A percentile compares a stretch with the other conserved stretches of the same genome.
Conservation (phyloP, 2,888 invertebrate genomes). For the Pollenia amentaria region DNA sequence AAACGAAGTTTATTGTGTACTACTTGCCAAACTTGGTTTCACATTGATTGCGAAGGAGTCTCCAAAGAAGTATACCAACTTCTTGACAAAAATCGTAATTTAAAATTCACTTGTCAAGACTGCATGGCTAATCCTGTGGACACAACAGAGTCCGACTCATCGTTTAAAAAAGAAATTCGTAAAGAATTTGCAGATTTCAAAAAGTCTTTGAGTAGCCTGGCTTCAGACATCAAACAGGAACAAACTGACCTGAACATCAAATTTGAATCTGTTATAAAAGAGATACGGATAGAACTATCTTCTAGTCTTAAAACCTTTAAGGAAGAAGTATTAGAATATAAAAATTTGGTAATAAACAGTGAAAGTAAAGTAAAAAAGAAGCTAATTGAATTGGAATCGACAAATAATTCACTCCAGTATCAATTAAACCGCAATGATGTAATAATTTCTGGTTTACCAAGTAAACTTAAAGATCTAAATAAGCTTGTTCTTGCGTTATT, state of each 20-base stretch:
- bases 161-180: conserved; percentile 1
- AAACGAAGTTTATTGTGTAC: too few species aligned
- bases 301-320: too few species aligned
- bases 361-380: too few species aligned
- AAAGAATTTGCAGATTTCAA: background rate
- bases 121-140: background rate
- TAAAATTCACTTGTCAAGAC: conserved; percentile 8
- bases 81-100: conserved; percentile 23
- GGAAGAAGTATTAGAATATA: too few species aligned
- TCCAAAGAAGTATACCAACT: conserved; percentile 10
- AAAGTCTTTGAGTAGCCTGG: conserved; percentile 4
- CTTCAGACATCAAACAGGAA: background rate
- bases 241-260: background rate
- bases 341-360: too few species aligned
- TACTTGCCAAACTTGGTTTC: conserved; percentile 1
- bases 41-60: conserved; percentile 13
- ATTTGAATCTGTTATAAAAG: conserved; percentile 9
- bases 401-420: background rate
- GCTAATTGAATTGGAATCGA: background rate
- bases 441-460: conserved; percentile 18
- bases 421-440: conserved; percentile 17
- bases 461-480: background rate
- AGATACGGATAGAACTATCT: background rate
- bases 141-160: background rate
- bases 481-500: background rate